These are phyloP conservation scores for Doryteuthis pealeii DNA, from an alignment of 1,140 invertebrate species.

Conservation along the genomic window DNA sequence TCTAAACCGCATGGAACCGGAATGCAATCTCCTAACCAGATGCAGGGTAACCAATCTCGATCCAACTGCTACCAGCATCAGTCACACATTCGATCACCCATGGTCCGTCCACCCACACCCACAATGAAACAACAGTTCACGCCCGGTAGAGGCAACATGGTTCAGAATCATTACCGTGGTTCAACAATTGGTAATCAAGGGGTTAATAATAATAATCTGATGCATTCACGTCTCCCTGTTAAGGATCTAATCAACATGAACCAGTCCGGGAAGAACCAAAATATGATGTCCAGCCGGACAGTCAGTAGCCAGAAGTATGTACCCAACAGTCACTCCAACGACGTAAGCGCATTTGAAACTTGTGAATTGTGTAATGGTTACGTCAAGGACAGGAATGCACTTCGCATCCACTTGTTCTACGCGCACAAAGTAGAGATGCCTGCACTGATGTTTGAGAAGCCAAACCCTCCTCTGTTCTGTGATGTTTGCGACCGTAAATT, in stretches of 20 bases:
- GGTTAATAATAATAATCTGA: not conserved
- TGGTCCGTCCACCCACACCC: not conserved
- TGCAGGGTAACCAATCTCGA: not conserved
- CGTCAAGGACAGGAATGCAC: slow-evolving; percentile 53
- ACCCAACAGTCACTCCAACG: slow-evolving; percentile 4
- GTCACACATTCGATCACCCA: not conserved
- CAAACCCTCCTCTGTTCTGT: slow-evolving; percentile 47
- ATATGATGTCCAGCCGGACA: not conserved
- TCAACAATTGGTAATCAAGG: not conserved
- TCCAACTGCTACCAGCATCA: not conserved
- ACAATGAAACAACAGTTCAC: not conserved
- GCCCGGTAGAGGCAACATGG: not conserved
- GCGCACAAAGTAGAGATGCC: slow-evolving; percentile 54
- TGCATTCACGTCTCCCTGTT: not conserved
- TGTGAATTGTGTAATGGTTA: slow-evolving; percentile 58
- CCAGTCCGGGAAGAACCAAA: not conserved
- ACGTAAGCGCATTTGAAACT: slow-evolving; percentile 46
- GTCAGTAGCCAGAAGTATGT: not conserved
- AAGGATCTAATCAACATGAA: not conserved
- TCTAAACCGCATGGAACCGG: not conserved
- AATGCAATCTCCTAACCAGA: not conserved
- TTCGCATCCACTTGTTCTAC: slow-evolving; percentile 56
- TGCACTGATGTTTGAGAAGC: slow-evolving; percentile 41
- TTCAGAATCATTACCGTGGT: not conserved
- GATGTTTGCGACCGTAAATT: slow-evolving; percentile 49